Percentiles rank a stretch among this genome's conserved stretches.
These are phyloP conservation scores for Chymomyza caudatula DNA, from an alignment of 2,888 invertebrate genomes.

Conservation along the genomic window DNA sequence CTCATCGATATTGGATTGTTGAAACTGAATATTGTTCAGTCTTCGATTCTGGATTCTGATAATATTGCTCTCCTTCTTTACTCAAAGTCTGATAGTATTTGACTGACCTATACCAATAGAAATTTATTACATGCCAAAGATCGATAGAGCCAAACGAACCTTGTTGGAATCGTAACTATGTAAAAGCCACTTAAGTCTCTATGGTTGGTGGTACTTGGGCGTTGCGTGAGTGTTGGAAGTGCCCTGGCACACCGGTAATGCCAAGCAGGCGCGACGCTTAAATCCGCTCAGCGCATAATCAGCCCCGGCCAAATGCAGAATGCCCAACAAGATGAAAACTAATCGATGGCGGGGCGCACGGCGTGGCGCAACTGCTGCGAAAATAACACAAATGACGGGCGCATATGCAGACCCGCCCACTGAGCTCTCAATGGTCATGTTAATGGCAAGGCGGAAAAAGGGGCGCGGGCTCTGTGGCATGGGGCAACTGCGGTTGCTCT, in stretches of 20 bases:
- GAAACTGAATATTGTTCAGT: no score
- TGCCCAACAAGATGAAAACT: conserved; percentile 69
- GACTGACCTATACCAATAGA: background rate
- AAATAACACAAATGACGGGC: conserved; percentile 36
- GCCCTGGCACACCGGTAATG: conserved; percentile 2
- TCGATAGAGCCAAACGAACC: background rate
- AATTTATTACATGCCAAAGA: background rate
- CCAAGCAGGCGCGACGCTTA: conserved; percentile 31
- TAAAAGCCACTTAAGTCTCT: background rate
- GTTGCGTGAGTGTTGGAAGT: background rate
- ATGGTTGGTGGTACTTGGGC: background rate
- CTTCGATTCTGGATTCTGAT: no score
- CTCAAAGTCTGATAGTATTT: no score
- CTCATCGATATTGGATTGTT: no score
- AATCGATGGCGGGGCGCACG: conserved; percentile 59
- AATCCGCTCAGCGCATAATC: conserved; percentile 45
- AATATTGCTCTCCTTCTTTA: no score
- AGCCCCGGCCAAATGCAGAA: conserved; percentile 52
- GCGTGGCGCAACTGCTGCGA: conserved; percentile 33
- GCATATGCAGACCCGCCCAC: background rate
- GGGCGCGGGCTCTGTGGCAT: conserved; percentile 6
- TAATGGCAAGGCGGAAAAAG: background rate
- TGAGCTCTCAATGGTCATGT: conserved; percentile 1
- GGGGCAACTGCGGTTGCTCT: background rate
- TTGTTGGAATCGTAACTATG: background rate